Evolutionary conservation across 2,888 invertebrate genomes (phyloP).

Genomic region (Fragum fragum): DNA sequence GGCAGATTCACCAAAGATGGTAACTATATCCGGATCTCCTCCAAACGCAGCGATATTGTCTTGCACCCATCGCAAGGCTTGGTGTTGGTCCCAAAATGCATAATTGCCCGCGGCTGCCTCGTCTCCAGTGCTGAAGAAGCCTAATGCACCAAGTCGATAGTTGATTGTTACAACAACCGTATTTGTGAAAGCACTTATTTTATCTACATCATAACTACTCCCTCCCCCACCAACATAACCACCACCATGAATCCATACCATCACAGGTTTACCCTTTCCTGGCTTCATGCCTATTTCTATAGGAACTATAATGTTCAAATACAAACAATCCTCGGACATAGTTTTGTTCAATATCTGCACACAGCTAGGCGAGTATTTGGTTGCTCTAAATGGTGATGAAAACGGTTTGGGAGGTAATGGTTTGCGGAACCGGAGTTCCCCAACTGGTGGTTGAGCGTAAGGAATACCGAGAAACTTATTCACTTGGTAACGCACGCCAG

Average conservation of each 20-base stretch:
- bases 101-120: slow-evolving; percentile 67
- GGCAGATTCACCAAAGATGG: slow-evolving; percentile 74
- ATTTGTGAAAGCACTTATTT: slow-evolving; percentile 37
- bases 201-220: slow-evolving; percentile 11
- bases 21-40: slow-evolving; percentile 62
- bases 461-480: slow-evolving; percentile 35
- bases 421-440: slow-evolving; percentile 24
- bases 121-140: slow-evolving; percentile 67
- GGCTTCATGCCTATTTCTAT: no score
- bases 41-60: slow-evolving; percentile 67
- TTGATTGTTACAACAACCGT: slow-evolving; percentile 65
- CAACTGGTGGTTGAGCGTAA: slow-evolving; percentile 35
- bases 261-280: slow-evolving; percentile 25
- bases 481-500: slow-evolving; percentile 1
- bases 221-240: slow-evolving; percentile 29
- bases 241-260: slow-evolving; percentile 54
- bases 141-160: slow-evolving; percentile 64
- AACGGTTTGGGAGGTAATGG: slow-evolving; percentile 6
- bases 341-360: background rate
- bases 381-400: slow-evolving; percentile 15
- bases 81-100: slow-evolving; percentile 72
- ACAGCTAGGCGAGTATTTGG: slow-evolving; percentile 12
- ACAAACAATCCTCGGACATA: slow-evolving; percentile 63
- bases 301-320: slow-evolving; percentile 62
- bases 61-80: slow-evolving; percentile 71